Evolutionary conservation across 2,113 vertebrate species (phyloP), one percentile per base, ranked within the genome.

Genomic region (Salvelinus alpinus): DNA sequence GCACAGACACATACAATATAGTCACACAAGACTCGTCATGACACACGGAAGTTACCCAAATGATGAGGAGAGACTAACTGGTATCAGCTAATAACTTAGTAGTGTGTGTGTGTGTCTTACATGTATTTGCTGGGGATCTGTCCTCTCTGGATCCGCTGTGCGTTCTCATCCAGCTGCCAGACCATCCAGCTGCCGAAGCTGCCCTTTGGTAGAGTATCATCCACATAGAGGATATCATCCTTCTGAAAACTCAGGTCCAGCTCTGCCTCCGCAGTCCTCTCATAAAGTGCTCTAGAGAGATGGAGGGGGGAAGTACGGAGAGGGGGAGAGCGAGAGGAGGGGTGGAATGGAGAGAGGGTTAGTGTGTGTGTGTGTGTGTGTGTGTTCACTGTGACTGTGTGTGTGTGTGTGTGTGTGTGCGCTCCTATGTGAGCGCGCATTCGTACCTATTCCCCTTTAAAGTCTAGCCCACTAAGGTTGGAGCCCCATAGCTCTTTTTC

Each of bases 41-140:
- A 54, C 51, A 54, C 38, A 3, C 9, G 2, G 14, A 54, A 54
- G 3, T 54, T 18, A 18, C 51, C 3, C 51, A 54, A 54, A 18
- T 18, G 38, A 12, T 44, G 11, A 9, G 38, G 38, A 44, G 38
- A 9, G 38, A 44, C 38, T 44, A 3, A 44, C 38, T 44, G 9
- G 9, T 44, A 9, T 9, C 38, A 44, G 16, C 51, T 54, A 18
- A 18, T 18, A 9, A 31, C 24, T 13, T 27, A 11, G 1, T 25
- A 16, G 13, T 60, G 66, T 1, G 48, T 48, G 57, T 24, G 25
- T 76, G 76, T 34, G 5, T 6, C 96, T 92, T 86, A 99, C 98
- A 99, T 97, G 9, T 97, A 99, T 94, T 99, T 99, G 93, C 97
- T 99, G 86, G 98, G 98, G 84, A 99, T 96, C 85, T 99, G 97